Evolutionary conservation across 2,888 invertebrate species (phyloP).

Genomic region (Cerceris ruficornis): DNA sequence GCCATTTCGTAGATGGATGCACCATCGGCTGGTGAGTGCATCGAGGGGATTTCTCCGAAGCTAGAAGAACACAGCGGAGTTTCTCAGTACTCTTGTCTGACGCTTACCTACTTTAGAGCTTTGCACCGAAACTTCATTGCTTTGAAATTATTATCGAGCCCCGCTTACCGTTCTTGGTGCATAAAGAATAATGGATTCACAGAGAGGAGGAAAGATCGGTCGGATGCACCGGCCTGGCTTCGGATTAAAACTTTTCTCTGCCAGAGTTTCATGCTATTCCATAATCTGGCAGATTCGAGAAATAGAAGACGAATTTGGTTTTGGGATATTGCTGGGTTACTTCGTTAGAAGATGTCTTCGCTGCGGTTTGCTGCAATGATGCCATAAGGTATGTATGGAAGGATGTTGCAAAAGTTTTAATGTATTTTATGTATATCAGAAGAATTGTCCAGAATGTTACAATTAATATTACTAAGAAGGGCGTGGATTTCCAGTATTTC

Average conservation of each 20-base stretch:
- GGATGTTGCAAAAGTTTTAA: no score
- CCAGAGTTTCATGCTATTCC: no score
- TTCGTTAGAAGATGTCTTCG: no score
- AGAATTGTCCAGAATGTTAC: no score
- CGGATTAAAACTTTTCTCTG: not conserved
- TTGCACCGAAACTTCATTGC: not conserved
- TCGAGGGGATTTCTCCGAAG: conserved; percentile 14
- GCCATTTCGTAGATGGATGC: conserved; percentile 35
- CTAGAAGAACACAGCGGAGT: not conserved
- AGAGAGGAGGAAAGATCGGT: not conserved
- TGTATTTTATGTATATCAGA: no score
- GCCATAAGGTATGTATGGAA: no score
- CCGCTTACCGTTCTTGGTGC: not conserved
- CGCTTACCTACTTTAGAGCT: conserved; percentile 13
- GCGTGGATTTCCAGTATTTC: not conserved
- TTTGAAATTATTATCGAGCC: conserved; percentile 22
- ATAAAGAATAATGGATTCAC: conserved; percentile 8
- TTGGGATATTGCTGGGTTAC: no score
- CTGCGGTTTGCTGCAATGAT: no score
- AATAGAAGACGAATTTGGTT: no score
- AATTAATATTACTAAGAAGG: no score
- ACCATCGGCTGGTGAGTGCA: conserved; percentile 11
- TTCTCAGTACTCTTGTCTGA: not conserved
- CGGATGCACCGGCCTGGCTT: not conserved
- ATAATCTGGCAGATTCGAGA: no score